Percentiles rank a stretch among this genome's conserved stretches.
Evolutionary conservation across 2,113 vertebrate genomes (phyloP).

Genomic region (Dipodomys merriami): DNA sequence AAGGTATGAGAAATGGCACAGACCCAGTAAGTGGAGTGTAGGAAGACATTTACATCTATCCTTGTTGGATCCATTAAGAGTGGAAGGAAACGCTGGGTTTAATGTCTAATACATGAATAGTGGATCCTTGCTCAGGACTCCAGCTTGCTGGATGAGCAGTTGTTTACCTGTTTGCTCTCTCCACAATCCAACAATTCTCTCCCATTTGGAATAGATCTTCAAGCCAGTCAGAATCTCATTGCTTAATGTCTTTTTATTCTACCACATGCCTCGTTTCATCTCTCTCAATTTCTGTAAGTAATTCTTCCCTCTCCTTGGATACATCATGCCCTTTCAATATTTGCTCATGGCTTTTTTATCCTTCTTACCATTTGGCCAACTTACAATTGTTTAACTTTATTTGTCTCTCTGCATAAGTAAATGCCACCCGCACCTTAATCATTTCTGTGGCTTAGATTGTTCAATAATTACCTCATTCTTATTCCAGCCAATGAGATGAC

Average conservation of each 20-base stretch:
- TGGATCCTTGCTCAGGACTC: background rate
- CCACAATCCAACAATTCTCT: background rate
- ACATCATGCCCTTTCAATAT: conserved; percentile 75
- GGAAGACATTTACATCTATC: background rate
- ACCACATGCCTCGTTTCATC: conserved; percentile 35
- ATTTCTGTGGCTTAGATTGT: conserved; percentile 62
- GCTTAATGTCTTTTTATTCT: conserved; percentile 64
- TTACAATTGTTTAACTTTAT: conserved; percentile 75
- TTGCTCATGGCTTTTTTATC: conserved; percentile 71
- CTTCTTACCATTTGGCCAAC: conserved; percentile 66
- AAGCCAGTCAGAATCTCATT: background rate
- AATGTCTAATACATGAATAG: background rate
- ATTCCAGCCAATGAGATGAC: conserved; percentile 46
- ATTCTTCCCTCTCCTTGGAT: conserved; percentile 45
- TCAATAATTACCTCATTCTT: conserved; percentile 72
- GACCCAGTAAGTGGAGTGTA: background rate
- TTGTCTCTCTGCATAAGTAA: conserved; percentile 78
- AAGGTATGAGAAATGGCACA: background rate
- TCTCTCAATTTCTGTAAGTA: conserved; percentile 76
- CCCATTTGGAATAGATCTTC: conserved; percentile 13
- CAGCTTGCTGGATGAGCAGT: background rate
- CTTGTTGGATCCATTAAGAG: background rate
- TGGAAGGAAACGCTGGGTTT: background rate
- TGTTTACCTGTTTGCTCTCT: conserved; percentile 23
- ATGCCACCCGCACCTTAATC: conserved; percentile 75